These are phyloP conservation scores for Hylaeus anthracinus DNA, from an alignment of 1,140 invertebrate species.

Conservation along the genomic window DNA sequence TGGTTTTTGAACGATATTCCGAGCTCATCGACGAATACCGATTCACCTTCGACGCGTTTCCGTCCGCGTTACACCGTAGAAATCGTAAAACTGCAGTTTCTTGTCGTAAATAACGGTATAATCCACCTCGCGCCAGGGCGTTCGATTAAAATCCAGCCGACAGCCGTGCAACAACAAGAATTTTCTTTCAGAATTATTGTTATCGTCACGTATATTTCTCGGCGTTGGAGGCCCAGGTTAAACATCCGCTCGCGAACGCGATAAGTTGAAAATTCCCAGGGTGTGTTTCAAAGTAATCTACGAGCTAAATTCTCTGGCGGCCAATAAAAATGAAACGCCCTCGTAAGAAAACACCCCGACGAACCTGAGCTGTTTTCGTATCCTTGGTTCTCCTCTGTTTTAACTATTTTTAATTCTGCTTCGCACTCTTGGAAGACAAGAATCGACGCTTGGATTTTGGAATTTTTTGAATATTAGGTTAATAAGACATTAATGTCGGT, in stretches of 20 bases:
- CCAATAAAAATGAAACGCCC: constrained; percentile 49
- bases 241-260: constrained; percentile 28
- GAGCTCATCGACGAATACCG: constrained; percentile 1
- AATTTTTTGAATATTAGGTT: too few species aligned
- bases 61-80: neutral
- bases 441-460: constrained; percentile 27
- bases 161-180: constrained; percentile 13
- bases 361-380: constrained; percentile 21
- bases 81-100: constrained; percentile 1
- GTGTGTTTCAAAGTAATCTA: constrained; percentile 47
- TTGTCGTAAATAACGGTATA: constrained; percentile 44
- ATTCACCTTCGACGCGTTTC: constrained; percentile 4
- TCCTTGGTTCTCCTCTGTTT: neutral
- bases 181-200: constrained; percentile 48
- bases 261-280: constrained; percentile 43
- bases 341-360: constrained; percentile 24
- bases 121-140: neutral
- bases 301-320: constrained; percentile 44
- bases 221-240: constrained; percentile 33
- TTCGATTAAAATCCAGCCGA: constrained; percentile 43
- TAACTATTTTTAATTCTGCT: constrained; percentile 4
- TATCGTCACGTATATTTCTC: constrained; percentile 44
- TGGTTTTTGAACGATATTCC: neutral
- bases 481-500: too few species aligned
- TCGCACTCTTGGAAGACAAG: constrained; percentile 17